Evolutionary conservation across 2,888 invertebrate species (phyloP).

Genomic region (Lymantria monacha): DNA sequence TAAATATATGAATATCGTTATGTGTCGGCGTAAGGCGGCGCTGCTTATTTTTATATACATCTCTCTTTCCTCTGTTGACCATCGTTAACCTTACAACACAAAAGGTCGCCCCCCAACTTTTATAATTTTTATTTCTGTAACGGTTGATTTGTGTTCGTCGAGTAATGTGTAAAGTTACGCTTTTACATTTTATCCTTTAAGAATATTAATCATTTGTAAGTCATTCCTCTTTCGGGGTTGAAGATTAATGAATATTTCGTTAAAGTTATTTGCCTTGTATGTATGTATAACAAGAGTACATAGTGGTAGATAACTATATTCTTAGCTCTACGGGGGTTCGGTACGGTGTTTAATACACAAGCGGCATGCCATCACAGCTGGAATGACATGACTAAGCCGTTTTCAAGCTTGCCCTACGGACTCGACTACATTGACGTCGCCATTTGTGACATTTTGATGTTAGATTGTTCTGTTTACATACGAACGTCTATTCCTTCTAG

Average conservation of each 20-base stretch:
- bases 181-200: neutral
- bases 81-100: constrained; percentile 24
- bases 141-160: constrained; percentile 1
- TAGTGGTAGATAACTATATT: constrained; percentile 13
- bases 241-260: neutral
- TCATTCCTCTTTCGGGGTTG: neutral
- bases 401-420: constrained; percentile 45
- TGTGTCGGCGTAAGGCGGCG: constrained; percentile 2
- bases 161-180: neutral
- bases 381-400: constrained; percentile 55
- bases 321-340: constrained; percentile 38
- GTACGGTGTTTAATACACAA: constrained; percentile 46
- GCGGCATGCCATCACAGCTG: constrained; percentile 40
- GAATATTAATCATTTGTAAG: neutral
- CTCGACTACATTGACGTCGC: constrained; percentile 55
- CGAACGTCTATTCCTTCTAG: constrained; percentile 45
- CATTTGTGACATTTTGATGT: constrained; percentile 69
- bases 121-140: constrained; percentile 11
- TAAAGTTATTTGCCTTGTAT: neutral
- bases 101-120: constrained; percentile 16
- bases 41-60: constrained; percentile 11
- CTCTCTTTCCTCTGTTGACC: constrained; percentile 10
- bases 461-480: constrained; percentile 71
- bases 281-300: neutral
- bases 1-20: constrained; percentile 13